Evolutionary conservation across 2,113 vertebrate genomes (phyloP).

Genomic region (Opisthocomus hoazin): DNA sequence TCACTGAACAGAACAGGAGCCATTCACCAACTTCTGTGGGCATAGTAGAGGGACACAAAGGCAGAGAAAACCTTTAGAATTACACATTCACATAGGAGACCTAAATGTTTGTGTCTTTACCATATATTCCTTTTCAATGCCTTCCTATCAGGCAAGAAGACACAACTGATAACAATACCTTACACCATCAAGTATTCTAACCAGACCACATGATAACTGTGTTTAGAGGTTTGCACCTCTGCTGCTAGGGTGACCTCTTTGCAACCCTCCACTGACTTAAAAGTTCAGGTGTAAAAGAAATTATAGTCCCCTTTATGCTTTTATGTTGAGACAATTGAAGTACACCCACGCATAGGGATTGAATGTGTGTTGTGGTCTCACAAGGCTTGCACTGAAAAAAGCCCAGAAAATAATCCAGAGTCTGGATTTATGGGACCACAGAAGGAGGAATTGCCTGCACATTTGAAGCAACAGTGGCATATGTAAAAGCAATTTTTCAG

Average conservation of each 20-base stretch:
- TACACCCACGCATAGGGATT: fast-evolving
- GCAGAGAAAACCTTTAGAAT: background rate
- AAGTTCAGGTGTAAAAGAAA: background rate
- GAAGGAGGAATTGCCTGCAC: background rate
- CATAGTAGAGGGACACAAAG: background rate
- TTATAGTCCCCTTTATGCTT: fast-evolving
- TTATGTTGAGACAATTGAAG: background rate
- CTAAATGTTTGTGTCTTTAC: background rate
- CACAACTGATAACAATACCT: background rate
- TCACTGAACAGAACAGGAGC: background rate
- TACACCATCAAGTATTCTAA: background rate
- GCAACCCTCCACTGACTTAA: background rate
- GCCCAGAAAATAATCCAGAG: background rate
- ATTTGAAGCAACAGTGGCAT: background rate
- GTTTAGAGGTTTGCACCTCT: background rate
- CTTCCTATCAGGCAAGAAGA: background rate
- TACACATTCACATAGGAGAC: background rate
- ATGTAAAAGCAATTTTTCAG: background rate
- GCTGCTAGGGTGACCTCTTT: background rate
- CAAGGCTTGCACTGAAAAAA: background rate
- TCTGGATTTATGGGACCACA: background rate
- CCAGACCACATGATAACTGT: background rate
- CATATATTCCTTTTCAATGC: background rate
- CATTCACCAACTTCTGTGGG: background rate
- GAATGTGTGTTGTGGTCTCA: background rate